A percentile compares a stretch with the other conserved stretches of the same genome.
Evolutionary conservation across 1,140 invertebrate genomes (phyloP).

Genomic region (Trichoplusia ni): DNA sequence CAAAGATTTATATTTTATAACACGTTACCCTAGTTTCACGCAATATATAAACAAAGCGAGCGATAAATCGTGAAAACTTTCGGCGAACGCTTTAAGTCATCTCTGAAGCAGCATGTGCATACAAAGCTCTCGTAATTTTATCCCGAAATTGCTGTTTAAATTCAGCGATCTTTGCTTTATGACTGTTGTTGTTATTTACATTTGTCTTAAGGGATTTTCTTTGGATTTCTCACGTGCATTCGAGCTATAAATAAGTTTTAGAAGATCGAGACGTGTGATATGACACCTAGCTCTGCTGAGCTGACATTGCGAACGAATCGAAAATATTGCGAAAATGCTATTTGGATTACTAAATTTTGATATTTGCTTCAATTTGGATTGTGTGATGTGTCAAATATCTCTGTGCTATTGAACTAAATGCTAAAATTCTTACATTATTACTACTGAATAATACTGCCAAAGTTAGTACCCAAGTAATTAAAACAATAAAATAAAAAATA

Average conservation of each 20-base stretch:
- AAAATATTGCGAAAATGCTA: too few relatives aligned
- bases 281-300: too few relatives aligned
- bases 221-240: background rate
- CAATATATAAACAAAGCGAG: background rate
- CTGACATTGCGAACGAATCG: too few relatives aligned
- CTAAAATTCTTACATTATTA: too few relatives aligned
- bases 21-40: background rate
- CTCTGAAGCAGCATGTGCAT: conserved; percentile 5
- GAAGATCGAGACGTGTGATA: background rate
- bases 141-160: conserved; percentile 22
- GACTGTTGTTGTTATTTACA: conserved; percentile 6
- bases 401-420: too few relatives aligned
- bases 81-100: background rate
- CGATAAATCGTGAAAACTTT: conserved; percentile 10
- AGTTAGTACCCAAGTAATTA: too few relatives aligned
- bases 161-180: conserved; percentile 21
- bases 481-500: too few relatives aligned
- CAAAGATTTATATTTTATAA: background rate
- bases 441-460: too few relatives aligned
- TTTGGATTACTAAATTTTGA: too few relatives aligned
- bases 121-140: background rate
- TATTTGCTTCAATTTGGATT: too few relatives aligned
- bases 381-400: too few relatives aligned
- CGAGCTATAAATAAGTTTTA: background rate
- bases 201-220: background rate